Evolutionary conservation across 1,140 invertebrate genomes (phyloP), one percentile per base, ranked within the genome.

Genomic region (Olivierus martensii): DNA sequence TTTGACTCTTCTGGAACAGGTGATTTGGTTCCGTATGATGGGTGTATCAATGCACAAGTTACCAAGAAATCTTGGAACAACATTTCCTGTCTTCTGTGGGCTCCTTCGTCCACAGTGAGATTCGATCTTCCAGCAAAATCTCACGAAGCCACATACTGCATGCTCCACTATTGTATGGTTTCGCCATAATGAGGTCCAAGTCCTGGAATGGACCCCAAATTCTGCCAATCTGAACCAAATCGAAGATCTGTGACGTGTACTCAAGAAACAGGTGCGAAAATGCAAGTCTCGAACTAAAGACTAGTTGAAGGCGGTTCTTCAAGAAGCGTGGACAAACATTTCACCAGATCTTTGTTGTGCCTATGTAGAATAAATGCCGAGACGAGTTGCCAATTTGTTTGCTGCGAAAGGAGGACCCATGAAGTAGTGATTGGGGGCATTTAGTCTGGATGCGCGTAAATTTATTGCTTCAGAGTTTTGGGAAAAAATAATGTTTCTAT

Each of bases 11-110:
- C 28, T 28, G 28, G 28, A 4, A 28, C 2, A 6, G 28, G 28
- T 28, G 28, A 28, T 28, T 28, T 28, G 28, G 28, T 28, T 28
- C 28, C 4, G 28, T 28, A 28, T 99, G 28, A 28, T 28, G 28
- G 28, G 28, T 6, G 6, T 15, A 5, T 41, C 17, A n/a, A n/a
- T 18, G 9, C 28, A 6, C 28, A 28, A 28, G 28, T 9, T 28
- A 28, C 4, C 28, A 28, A 9, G 28, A 4, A 28, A 9, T 28
- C 9, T 28, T 41, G 39, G 5, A 41, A 41, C 39, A 41, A 11
- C 17, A 41, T 41, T 41, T 41, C 6, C 17, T n/a, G 14, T 11
- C 14, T 41, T 18, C 3, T 5, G 5, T 41, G 12, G 14, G 5
- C 17, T 5, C 12, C 14, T 41, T 41, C 17, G 39, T 6, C 39